Percentiles rank a stretch among this genome's conserved stretches.
phyloP scores from a whole-genome alignment of 2,797 vertebrate genomes.

The Xenentodon cancila region DNA sequence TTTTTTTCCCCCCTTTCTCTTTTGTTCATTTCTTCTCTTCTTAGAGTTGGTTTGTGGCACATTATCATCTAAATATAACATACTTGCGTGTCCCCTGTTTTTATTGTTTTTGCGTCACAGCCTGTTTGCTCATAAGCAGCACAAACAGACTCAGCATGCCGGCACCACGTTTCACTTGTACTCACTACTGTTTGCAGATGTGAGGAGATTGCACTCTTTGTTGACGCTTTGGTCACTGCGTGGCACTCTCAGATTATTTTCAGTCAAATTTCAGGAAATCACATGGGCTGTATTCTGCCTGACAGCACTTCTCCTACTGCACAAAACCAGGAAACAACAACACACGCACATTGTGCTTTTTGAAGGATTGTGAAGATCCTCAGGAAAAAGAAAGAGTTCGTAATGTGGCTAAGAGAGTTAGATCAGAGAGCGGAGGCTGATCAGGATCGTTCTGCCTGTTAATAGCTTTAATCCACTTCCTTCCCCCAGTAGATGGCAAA shows the following conservation, averaged over 20 bases:
- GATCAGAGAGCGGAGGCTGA: slow-evolving; percentile 47
- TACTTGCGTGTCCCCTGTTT: slow-evolving; percentile 27
- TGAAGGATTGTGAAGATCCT: slow-evolving; percentile 22
- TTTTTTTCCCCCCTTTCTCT: slow-evolving; percentile 48
- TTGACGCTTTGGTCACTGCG: slow-evolving; percentile 33
- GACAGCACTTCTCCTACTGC: slow-evolving; percentile 20
- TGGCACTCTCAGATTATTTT: slow-evolving; percentile 45
- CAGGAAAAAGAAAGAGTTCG: slow-evolving; percentile 13
- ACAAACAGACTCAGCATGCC: slow-evolving; percentile 66
- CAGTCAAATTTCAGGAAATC: slow-evolving; percentile 46
- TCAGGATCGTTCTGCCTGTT: slow-evolving; percentile 64
- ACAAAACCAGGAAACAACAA: slow-evolving; percentile 15
- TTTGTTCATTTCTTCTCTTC: slow-evolving; percentile 67
- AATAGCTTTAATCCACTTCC: slow-evolving; percentile 74
- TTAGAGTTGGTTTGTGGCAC: slow-evolving; percentile 64
- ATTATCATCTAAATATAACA: slow-evolving; percentile 72
- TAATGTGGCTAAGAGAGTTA: slow-evolving; percentile 43
- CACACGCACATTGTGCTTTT: slow-evolving; percentile 16
- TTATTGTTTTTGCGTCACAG: slow-evolving; percentile 40
- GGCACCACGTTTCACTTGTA: slow-evolving; percentile 39
- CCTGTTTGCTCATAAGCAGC: slow-evolving; percentile 59
- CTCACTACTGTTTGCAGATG: slow-evolving; percentile 48
- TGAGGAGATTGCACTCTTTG: slow-evolving; percentile 24
- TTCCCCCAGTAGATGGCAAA: slow-evolving; percentile 49
- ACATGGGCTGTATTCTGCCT: slow-evolving; percentile 53